Evolutionary conservation across 2,797 vertebrate species (phyloP).

Genomic region (Xiphorhynchus erythropygius): DNA sequence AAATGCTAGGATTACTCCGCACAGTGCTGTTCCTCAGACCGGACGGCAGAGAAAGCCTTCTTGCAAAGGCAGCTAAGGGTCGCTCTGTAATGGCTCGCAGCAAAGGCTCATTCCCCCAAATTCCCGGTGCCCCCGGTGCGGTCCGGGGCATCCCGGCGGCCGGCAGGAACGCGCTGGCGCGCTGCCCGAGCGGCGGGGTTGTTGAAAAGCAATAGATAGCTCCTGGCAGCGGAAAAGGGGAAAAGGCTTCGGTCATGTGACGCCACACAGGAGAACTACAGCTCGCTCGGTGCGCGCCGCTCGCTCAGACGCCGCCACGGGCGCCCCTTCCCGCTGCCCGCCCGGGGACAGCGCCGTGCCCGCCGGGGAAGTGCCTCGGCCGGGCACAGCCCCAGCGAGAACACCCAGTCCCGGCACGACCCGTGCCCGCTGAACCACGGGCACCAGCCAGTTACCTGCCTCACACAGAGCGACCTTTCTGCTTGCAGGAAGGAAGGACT

Average conservation of each 20-base stretch:
- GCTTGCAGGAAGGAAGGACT: neutral
- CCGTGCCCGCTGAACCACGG: neutral
- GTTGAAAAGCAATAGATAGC: slow-evolving; percentile 81
- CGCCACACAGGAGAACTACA: slow-evolving; percentile 43
- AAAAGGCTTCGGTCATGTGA: slow-evolving; percentile 83
- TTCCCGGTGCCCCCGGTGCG: neutral
- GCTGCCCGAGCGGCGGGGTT: slow-evolving; percentile 75
- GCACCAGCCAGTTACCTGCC: neutral
- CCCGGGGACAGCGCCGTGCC: neutral
- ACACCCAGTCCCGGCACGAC: neutral
- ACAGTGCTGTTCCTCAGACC: accelerated
- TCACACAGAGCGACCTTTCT: neutral
- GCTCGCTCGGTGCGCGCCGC: slow-evolving; percentile 53
- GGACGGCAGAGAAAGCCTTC: neutral
- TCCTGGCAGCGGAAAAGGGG: slow-evolving; percentile 75
- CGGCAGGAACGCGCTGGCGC: slow-evolving; percentile 70
- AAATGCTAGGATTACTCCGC: accelerated
- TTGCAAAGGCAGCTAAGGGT: accelerated
- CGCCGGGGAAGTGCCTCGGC: neutral
- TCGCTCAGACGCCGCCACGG: neutral
- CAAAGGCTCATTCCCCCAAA: neutral
- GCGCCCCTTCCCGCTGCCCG: neutral
- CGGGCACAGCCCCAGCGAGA: neutral
- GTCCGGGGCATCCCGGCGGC: neutral
- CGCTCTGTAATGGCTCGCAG: neutral